These are phyloP conservation scores for Platorchestia sp. DNA, from an alignment of 1,140 invertebrate species.

Conservation along the genomic window DNA sequence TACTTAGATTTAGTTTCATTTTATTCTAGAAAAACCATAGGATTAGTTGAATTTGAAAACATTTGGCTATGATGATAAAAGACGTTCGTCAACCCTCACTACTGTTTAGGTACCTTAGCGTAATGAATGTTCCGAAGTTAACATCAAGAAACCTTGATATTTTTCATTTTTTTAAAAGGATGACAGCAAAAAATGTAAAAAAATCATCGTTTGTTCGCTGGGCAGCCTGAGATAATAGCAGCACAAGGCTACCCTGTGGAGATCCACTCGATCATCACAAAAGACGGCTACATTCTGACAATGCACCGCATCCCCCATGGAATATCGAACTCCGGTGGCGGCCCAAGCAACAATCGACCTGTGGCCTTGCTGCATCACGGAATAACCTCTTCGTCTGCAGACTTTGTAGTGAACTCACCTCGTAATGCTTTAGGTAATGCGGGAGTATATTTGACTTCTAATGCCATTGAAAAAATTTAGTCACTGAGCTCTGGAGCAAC, in stretches of 20 bases:
- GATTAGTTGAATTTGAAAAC: too few species aligned
- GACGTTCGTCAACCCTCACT: too few species aligned
- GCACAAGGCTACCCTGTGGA: conserved; percentile 57
- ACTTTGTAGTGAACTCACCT: conserved; percentile 81
- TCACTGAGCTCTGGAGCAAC: too few species aligned
- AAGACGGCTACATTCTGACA: conserved; percentile 59
- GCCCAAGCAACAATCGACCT: neutral
- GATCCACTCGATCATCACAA: conserved; percentile 53
- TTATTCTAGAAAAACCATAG: too few species aligned
- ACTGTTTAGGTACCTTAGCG: too few species aligned
- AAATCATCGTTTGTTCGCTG: neutral
- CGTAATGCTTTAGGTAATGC: conserved; percentile 76
- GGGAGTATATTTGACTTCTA: too few species aligned
- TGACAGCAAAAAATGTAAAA: too few species aligned
- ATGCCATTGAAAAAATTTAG: too few species aligned
- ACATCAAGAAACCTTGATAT: neutral
- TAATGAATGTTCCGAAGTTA: neutral
- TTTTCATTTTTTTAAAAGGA: neutral
- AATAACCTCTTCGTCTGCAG: conserved; percentile 80
- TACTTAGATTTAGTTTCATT: too few species aligned
- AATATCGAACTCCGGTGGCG: neutral
- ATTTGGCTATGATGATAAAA: too few species aligned
- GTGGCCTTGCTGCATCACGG: conserved; percentile 83
- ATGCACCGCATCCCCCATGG: conserved; percentile 59
- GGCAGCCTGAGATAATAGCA: conserved; percentile 53